A percentile compares a stretch with the other conserved stretches of the same genome.
Evolutionary conservation across 2,888 invertebrate genomes (phyloP).

Genomic region (Spatulosminthurus flaviceps): DNA sequence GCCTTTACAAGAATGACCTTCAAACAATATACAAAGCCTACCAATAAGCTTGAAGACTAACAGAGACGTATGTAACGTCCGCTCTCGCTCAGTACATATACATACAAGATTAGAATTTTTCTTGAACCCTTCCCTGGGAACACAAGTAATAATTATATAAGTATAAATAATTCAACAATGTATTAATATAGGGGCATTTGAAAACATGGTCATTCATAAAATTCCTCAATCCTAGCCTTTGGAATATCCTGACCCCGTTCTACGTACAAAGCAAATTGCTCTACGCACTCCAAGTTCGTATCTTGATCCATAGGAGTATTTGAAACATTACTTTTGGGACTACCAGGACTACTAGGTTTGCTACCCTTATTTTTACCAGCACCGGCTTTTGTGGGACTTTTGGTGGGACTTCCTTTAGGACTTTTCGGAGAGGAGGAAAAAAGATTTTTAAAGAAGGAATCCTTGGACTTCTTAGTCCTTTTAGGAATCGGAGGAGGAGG

Average conservation of each 20-base stretch:
- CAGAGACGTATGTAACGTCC: no score
- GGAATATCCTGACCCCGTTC: conserved; percentile 74
- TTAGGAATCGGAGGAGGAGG: conserved; percentile 49
- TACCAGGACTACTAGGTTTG: conserved; percentile 40
- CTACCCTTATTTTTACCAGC: conserved; percentile 31
- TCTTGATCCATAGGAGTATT: conserved; percentile 66
- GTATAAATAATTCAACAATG: no score
- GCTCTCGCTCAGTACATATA: no score
- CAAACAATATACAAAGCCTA: no score
- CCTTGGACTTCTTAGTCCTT: conserved; percentile 51
- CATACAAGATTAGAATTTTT: no score
- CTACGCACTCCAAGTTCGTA: conserved; percentile 83
- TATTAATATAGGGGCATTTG: no score
- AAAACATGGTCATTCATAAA: conserved; percentile 88
- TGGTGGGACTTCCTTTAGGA: conserved; percentile 44
- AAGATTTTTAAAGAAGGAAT: conserved; percentile 50
- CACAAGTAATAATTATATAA: no score
- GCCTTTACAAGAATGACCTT: no score
- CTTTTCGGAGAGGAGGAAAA: conserved; percentile 47
- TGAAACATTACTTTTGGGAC: conserved; percentile 19
- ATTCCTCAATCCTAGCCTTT: conserved; percentile 85
- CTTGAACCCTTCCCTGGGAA: no score
- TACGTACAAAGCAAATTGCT: conserved; percentile 87
- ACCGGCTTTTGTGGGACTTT: conserved; percentile 45
- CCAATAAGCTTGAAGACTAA: no score